These are phyloP conservation scores for Eulemur albifrons DNA, from an alignment of 2,797 vertebrate genomes.

Conservation along the genomic window DNA sequence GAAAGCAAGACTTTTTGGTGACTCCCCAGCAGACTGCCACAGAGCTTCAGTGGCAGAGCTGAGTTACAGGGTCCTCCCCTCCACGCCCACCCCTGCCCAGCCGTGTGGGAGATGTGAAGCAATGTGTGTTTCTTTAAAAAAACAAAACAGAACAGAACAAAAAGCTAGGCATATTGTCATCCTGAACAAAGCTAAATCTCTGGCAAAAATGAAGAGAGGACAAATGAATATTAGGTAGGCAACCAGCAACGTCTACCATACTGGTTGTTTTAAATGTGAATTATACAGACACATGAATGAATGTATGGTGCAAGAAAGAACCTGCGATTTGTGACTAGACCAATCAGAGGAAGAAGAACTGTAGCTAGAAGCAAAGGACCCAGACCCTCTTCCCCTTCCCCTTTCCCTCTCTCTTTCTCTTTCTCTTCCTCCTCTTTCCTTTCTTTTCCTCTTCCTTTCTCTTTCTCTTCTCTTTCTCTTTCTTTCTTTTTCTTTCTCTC, in stretches of 20 bases:
- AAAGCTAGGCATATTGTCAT: background rate
- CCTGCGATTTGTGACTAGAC: background rate
- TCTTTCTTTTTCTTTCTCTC: no score
- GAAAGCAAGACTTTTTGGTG: background rate
- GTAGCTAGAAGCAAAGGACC: background rate
- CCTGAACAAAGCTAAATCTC: background rate
- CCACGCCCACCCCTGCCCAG: background rate
- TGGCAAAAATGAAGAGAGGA: constrained; percentile 19
- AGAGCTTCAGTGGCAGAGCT: background rate
- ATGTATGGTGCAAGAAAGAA: background rate
- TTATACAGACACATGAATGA: background rate
- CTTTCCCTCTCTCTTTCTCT: no score
- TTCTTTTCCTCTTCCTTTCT: no score
- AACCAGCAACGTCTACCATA: background rate
- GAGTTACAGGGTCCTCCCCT: background rate
- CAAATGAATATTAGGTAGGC: background rate
- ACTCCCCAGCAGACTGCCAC: background rate
- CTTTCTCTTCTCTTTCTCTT: no score
- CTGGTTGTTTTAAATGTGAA: background rate
- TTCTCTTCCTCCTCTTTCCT: no score
- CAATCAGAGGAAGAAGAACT: background rate
- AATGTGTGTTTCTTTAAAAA: background rate
- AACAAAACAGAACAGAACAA: background rate
- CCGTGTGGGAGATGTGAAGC: background rate
- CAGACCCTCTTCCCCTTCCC: no score